Conservation (phyloP, 2,113 vertebrate genomes). For the Atherinomorus stipes region DNA sequence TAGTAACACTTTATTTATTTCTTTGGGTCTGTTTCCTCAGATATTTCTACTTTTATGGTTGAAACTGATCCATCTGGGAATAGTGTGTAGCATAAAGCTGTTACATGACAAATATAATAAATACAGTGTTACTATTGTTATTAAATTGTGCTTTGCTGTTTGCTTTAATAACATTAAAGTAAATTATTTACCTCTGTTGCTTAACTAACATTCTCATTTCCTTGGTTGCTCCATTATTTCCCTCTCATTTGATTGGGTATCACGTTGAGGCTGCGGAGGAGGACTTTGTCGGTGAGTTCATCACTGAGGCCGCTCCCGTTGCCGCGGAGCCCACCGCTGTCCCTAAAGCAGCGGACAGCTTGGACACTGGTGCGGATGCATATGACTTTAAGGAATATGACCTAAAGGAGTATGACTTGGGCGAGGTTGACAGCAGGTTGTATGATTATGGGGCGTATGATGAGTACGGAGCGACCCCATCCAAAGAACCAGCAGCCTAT, state of each 20-base stretch:
- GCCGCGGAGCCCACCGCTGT: slow-evolving; percentile 85
- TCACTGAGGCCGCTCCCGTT: slow-evolving; percentile 87
- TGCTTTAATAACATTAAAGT: slow-evolving; percentile 70
- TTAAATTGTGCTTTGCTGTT: slow-evolving; percentile 41
- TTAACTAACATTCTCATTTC: slow-evolving; percentile 91
- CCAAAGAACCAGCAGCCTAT: slow-evolving; percentile 83
- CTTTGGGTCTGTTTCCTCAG: not conserved
- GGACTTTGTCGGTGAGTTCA: slow-evolving; percentile 88
- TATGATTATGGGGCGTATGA: slow-evolving; percentile 93
- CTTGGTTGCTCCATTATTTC: slow-evolving; percentile 77
- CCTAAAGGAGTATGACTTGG: slow-evolving; percentile 84
- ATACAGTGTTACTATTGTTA: slow-evolving; percentile 65
- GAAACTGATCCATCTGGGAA: not conserved
- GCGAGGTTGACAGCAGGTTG: slow-evolving; percentile 84
- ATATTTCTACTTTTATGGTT: not conserved
- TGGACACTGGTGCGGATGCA: slow-evolving; percentile 84
- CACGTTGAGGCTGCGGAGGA: slow-evolving; percentile 90
- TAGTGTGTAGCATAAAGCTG: not conserved
- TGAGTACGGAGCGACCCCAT: slow-evolving; percentile 91
- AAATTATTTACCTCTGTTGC: slow-evolving; percentile 79
- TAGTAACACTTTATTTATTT: slow-evolving; percentile 75
- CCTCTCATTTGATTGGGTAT: slow-evolving; percentile 80
- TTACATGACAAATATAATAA: slow-evolving; percentile 18
- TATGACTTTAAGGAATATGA: slow-evolving; percentile 95
- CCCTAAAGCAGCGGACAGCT: slow-evolving; percentile 70